phyloP scores from a whole-genome alignment of 2,113 vertebrate species.

The Chloropsis cyanopogon region DNA sequence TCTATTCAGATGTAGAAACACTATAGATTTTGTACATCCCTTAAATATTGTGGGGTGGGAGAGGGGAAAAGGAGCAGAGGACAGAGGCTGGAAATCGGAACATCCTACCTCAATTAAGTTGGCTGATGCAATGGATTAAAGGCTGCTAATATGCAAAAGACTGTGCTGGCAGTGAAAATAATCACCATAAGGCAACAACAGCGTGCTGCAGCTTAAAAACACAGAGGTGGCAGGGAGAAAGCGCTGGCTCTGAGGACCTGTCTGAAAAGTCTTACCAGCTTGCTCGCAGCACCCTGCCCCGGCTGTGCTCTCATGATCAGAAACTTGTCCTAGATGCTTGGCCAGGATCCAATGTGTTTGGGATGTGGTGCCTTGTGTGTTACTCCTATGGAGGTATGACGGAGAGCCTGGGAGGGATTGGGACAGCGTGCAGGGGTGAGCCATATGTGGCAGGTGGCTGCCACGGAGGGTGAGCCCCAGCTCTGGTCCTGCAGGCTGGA shows the following conservation, averaged over 20 bases:
- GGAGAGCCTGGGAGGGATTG: neutral
- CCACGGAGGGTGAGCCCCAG: accelerated
- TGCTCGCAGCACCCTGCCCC: neutral
- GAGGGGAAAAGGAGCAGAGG: neutral
- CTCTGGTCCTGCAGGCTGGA: neutral
- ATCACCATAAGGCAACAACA: slow-evolving; percentile 17
- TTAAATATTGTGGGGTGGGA: neutral
- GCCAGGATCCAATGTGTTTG: accelerated
- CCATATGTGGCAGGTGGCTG: accelerated
- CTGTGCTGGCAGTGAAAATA: neutral
- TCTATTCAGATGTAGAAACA: slow-evolving; percentile 59
- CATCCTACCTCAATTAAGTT: slow-evolving; percentile 29
- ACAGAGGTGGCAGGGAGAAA: neutral
- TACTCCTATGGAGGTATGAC: neutral
- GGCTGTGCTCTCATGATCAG: neutral
- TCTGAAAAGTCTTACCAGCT: neutral
- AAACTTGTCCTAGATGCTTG: neutral
- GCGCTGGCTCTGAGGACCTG: neutral
- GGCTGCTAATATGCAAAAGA: neutral
- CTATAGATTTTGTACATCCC: neutral
- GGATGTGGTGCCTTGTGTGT: neutral
- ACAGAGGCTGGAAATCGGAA: slow-evolving; percentile 38
- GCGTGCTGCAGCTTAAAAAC: neutral
- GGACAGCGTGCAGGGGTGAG: accelerated
- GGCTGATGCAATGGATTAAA: slow-evolving; percentile 4